phyloP scores from a whole-genome alignment of 2,797 vertebrate genomes.

The Hoplostethus atlanticus region DNA sequence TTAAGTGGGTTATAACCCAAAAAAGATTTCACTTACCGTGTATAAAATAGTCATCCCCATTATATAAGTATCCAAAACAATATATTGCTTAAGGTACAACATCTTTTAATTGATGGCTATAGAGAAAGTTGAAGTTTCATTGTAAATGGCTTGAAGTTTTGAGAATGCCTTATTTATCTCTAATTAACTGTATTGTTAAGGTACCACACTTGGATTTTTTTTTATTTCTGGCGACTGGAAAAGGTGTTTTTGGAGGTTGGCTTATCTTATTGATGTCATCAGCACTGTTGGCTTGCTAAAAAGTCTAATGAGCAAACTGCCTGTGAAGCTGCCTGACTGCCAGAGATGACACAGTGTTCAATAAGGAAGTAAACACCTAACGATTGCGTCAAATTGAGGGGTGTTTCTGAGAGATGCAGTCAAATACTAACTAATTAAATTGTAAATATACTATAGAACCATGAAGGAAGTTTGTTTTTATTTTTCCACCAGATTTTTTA shows the following conservation, averaged over 20 bases:
- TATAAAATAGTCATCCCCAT: no score
- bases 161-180: neutral
- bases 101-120: no score
- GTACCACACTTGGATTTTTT: conserved; percentile 21
- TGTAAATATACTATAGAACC: conserved; percentile 1
- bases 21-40: no score
- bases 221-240: conserved; percentile 17
- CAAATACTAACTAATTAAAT: conserved; percentile 26
- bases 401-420: conserved; percentile 38
- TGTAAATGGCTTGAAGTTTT: neutral
- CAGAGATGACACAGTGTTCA: conserved; percentile 25
- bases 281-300: conserved; percentile 28
- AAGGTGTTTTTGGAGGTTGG: neutral
- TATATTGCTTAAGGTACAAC: no score
- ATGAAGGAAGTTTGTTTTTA: neutral
- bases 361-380: conserved; percentile 38
- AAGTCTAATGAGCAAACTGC: conserved; percentile 48
- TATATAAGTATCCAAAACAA: no score
- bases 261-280: conserved; percentile 31
- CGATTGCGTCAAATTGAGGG: conserved; percentile 21
- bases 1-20: no score
- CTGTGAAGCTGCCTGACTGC: conserved; percentile 38
- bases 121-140: no score
- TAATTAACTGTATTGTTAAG: neutral
- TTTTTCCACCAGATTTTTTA: neutral